phyloP scores from a whole-genome alignment of 2,113 vertebrate genomes.

The Ailuropoda melanoleuca region DNA sequence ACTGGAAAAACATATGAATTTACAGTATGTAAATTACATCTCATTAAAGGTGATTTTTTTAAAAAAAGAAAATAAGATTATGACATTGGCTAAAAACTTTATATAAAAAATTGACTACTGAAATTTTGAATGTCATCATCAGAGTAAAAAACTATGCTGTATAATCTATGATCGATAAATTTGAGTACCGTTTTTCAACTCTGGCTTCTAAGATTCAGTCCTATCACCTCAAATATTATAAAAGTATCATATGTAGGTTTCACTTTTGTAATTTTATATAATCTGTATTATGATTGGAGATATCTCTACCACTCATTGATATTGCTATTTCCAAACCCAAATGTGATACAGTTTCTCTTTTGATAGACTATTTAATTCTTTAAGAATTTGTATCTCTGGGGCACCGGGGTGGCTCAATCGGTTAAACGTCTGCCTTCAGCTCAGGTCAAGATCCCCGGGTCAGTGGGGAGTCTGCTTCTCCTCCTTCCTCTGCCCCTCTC shows the following conservation, averaged over 20 bases:
- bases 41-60: background rate
- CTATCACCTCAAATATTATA: background rate
- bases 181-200: background rate
- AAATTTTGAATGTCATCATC: background rate
- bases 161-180: background rate
- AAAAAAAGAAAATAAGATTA: background rate
- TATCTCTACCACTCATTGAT: background rate
- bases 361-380: background rate
- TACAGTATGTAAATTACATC: background rate
- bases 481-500: background rate
- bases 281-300: background rate
- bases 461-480: background rate
- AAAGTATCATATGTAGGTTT: background rate
- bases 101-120: background rate
- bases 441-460: background rate
- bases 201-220: background rate
- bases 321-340: background rate
- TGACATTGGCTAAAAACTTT: background rate
- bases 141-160: background rate
- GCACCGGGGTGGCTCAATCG: background rate
- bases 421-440: background rate
- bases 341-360: background rate
- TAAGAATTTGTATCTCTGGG: background rate
- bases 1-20: background rate
- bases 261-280: background rate